phyloP scores from a whole-genome alignment of 2,888 invertebrate genomes.

The Parochlus steinenii region DNA sequence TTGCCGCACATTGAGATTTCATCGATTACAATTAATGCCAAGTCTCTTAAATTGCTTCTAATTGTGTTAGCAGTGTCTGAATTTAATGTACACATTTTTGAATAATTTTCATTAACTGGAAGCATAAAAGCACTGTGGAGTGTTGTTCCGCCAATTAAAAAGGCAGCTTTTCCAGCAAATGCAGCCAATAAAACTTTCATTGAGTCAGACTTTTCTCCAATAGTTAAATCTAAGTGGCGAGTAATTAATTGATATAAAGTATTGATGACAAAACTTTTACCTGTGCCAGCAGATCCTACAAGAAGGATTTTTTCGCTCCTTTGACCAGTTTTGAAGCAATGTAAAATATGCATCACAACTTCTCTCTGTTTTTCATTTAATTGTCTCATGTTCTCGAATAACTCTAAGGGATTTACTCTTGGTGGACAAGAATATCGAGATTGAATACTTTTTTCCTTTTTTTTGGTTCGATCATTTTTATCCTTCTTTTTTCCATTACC shows the following conservation, averaged over 20 bases:
- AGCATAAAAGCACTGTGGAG: constrained; percentile 5
- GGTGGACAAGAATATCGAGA: no score
- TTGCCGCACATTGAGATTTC: constrained; percentile 22
- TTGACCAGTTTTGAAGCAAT: constrained; percentile 1
- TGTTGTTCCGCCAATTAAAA: background rate
- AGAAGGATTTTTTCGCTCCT: background rate
- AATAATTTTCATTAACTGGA: no score
- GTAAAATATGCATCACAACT: constrained; percentile 2
- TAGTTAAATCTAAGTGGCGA: background rate
- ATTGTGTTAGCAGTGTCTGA: constrained; percentile 15
- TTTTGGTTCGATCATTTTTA: no score
- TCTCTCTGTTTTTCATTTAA: background rate
- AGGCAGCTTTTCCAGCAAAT: background rate
- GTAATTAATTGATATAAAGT: background rate
- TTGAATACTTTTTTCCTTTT: no score
- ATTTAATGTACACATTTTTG: no score
- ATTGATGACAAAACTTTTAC: constrained; percentile 12
- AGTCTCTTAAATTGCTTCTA: constrained; percentile 15
- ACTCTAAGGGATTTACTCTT: background rate
- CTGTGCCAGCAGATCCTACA: constrained; percentile 10
- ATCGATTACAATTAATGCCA: constrained; percentile 21
- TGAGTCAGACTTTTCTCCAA: background rate
- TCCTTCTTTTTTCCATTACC: no score
- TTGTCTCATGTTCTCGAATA: background rate
- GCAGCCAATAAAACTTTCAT: constrained; percentile 5